phyloP scores from a whole-genome alignment of 1,140 invertebrate species.

The Nymphalis io region DNA sequence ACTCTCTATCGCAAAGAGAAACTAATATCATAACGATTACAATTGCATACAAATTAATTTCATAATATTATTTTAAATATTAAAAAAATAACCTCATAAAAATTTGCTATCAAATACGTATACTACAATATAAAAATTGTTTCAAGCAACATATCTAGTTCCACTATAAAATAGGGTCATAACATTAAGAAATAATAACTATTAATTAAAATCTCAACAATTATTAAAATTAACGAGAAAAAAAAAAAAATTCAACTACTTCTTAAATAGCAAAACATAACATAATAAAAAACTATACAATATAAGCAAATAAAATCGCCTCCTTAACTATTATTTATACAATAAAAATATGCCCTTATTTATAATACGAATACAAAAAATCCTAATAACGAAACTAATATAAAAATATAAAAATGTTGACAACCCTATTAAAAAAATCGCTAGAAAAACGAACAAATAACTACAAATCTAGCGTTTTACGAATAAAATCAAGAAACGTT shows the following conservation, averaged over 20 bases:
- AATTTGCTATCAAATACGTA: constrained; percentile 68
- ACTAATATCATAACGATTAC: constrained; percentile 59
- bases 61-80: constrained; percentile 43
- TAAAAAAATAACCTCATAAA: constrained; percentile 63
- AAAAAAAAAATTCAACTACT: constrained; percentile 17
- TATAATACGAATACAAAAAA: constrained; percentile 2
- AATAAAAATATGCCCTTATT: constrained; percentile 3
- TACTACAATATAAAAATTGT: constrained; percentile 56
- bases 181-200: constrained; percentile 23
- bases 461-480: constrained; percentile 23
- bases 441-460: constrained; percentile 10
- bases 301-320: neutral
- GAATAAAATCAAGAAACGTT: constrained; percentile 33
- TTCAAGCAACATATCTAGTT: constrained; percentile 58
- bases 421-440: constrained; percentile 26
- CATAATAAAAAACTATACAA: neutral
- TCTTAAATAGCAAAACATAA: constrained; percentile 2
- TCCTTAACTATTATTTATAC: constrained; percentile 7
- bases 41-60: constrained; percentile 58
- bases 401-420: constrained; percentile 15
- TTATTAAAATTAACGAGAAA: constrained; percentile 12
- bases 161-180: constrained; percentile 29
- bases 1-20: constrained; percentile 59
- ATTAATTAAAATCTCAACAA: constrained; percentile 16
- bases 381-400: neutral